Percentiles rank a stretch among this genome's conserved stretches.
Evolutionary conservation across 1,140 invertebrate species (phyloP).

Genomic region (Steinernema khuongi): DNA sequence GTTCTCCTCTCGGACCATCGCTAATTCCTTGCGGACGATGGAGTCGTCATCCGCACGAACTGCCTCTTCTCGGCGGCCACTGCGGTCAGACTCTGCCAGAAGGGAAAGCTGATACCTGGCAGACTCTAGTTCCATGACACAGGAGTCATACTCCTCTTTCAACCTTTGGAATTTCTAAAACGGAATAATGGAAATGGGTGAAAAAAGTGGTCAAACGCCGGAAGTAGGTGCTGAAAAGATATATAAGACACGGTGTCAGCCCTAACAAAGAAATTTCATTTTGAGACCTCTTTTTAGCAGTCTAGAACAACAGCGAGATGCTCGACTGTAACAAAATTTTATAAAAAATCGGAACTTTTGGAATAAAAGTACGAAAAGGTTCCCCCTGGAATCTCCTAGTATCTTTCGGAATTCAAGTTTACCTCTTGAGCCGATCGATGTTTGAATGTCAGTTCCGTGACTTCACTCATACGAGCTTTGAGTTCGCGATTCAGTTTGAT

Average conservation of each 20-base stretch:
- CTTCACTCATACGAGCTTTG: not conserved
- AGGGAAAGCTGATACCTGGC: not conserved
- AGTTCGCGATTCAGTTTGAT: constrained; percentile 1
- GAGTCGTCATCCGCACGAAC: not conserved
- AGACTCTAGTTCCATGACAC: not conserved
- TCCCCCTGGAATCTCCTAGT: no score
- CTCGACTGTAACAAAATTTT: no score
- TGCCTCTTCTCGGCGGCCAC: not conserved
- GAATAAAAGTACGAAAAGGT: no score
- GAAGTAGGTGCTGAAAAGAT: no score
- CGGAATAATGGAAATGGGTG: not conserved
- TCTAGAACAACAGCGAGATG: no score
- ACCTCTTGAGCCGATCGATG: not conserved
- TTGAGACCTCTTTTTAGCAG: no score
- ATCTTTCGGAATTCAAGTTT: no score
- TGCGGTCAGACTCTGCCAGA: not conserved
- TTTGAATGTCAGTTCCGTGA: not conserved
- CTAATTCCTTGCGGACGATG: not conserved
- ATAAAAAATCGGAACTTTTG: no score
- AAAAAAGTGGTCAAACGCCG: not conserved
- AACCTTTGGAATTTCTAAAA: not conserved
- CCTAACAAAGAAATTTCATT: no score
- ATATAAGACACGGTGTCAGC: no score
- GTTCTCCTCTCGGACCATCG: not conserved
- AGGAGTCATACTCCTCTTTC: not conserved